A percentile compares a stretch with the other conserved stretches of the same genome.
Evolutionary conservation across 2,113 vertebrate genomes (phyloP).

Genomic region (Manacus vitellinus): DNA sequence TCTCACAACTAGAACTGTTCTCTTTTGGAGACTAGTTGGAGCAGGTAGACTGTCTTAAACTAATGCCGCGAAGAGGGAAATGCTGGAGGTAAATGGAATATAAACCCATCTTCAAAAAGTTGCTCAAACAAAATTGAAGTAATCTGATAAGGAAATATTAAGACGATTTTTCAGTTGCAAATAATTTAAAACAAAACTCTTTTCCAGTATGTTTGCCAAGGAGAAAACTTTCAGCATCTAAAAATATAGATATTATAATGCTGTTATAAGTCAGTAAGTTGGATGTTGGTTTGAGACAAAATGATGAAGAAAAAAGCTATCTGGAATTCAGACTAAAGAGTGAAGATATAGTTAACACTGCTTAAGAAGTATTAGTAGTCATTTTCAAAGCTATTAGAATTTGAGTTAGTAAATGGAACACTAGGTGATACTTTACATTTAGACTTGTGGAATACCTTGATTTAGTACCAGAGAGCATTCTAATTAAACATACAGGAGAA

Average conservation of each 20-base stretch:
- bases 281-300: not conserved
- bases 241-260: not conserved
- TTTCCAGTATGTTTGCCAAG: not conserved
- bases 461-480: not conserved
- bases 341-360: not conserved
- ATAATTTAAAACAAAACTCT: not conserved
- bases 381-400: not conserved
- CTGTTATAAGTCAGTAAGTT: not conserved
- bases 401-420: not conserved
- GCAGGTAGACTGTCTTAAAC: not conserved
- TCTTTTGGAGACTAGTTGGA: not conserved
- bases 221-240: not conserved
- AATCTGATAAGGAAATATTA: not conserved
- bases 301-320: not conserved
- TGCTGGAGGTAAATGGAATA: not conserved
- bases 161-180: not conserved
- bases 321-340: not conserved
- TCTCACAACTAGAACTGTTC: not conserved
- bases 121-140: not conserved
- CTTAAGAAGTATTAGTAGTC: not conserved
- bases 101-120: not conserved
- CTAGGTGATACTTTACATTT: not conserved
- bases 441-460: not conserved
- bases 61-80: accelerated
- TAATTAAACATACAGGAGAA: not conserved